Conservation (phyloP, 92 coral and sea anemone species). For the Virgularia gustaviana region DNA sequence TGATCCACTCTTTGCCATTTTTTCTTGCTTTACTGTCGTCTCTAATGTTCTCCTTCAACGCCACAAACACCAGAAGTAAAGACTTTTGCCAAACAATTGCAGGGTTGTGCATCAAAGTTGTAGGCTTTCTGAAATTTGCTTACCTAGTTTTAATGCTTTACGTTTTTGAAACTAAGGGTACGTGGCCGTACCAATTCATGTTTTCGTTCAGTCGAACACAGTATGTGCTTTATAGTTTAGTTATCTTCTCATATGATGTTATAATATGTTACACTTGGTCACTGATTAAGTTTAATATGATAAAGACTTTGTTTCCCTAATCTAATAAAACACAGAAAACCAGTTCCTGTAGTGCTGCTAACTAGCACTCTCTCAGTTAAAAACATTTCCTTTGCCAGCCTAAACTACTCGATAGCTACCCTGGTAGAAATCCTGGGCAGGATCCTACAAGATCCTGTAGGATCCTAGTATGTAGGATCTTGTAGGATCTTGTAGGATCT, state of each 20-base stretch:
- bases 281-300: slow-evolving; percentile 22
- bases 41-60: slow-evolving; percentile 1
- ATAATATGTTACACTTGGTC: slow-evolving; percentile 9
- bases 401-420: too few species aligned
- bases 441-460: too few species aligned
- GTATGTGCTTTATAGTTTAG: neutral
- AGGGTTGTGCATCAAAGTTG: neutral
- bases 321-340: too few species aligned
- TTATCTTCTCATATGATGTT: neutral
- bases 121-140: slow-evolving; percentile 7
- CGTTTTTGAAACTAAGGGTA: slow-evolving; percentile 20
- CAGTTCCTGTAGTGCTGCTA: too few species aligned
- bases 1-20: slow-evolving; percentile 28
- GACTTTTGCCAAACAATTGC: slow-evolving; percentile 8
- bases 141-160: slow-evolving; percentile 2
- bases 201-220: slow-evolving; percentile 27
- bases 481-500: too few species aligned
- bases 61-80: slow-evolving; percentile 9
- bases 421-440: too few species aligned
- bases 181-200: slow-evolving; percentile 35
- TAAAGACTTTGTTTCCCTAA: neutral
- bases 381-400: too few species aligned
- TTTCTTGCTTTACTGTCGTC: slow-evolving; percentile 7
- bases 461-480: too few species aligned
- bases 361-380: too few species aligned